Evolutionary conservation across 1,140 invertebrate genomes (phyloP), one percentile per base, ranked within the genome.

Genomic region (Drosophila neocordata): DNA sequence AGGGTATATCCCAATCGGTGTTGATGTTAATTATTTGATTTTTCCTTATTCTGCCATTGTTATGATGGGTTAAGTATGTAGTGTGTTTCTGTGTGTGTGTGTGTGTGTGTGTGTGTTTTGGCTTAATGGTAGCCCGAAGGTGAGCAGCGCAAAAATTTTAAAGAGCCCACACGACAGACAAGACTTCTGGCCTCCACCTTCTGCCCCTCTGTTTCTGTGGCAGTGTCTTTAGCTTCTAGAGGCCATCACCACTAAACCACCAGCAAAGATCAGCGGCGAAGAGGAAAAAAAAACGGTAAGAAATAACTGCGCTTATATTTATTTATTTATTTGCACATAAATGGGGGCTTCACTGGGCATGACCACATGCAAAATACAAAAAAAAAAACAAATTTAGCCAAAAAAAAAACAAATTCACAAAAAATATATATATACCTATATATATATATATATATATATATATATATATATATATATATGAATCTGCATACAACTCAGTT

Each of bases 231-330:
- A 48, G n/a, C 41, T 56, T 56, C 31, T 75, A 75, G 44, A 67
- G 74, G 63, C 65, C 64, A 63, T 44, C 48, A 31, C 27, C 27
- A 31, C 27, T 31, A 31, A 84, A 78, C 20, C 12, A n/a, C 35
- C 12, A n/a, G 20, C 56, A 57, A 11, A 57, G 20, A 64, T 48
- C 41, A 48, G 41, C 15, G 65, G 51, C 51, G 34, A 41, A 27
- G 41, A 35, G 66, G n/a, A 60, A 57, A 62, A 70, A 64, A 59
- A 60, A 80, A 84, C 80, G 65, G 71, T 73, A 73, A 71, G 65
- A 79, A 65, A 77, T 74, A 78, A 73, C 80, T 85, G 82, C 71
- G 82, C 52, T 88, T 82, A 87, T 80, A 80, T 76, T 34, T 53
- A 20, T 57, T n/a, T 57, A 22, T 35, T 34, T 64, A 22, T 41